Base-by-base conservation (phyloP, 2,113 vertebrate species). In the Microcebus ravelobensis region DNA sequence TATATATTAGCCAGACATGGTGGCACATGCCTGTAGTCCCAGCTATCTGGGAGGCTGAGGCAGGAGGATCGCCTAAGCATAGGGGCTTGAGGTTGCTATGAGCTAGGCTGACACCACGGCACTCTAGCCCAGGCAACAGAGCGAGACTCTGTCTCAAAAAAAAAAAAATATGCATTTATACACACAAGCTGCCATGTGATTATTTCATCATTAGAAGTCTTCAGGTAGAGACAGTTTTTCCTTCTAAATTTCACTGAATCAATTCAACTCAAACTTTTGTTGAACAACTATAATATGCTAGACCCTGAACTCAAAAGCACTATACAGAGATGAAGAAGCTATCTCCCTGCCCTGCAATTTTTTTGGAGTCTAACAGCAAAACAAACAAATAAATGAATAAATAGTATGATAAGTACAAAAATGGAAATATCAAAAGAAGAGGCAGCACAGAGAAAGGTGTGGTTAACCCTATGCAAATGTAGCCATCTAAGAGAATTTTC, bases 371-470 rank as follows among this genome's bases (percentile, higher is more conserved):
- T 59, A 67, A 73, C 27, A 89, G n/a, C 57, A 15, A 94, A 87
- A 73, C 12, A 84, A 87, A 73, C 12, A 84, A 18, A 25, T 57
- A 88, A 89, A 90, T 65, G 79, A 94, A 87, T 39, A 94, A 87
- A 95, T 12, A 68, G 23, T 80, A 14, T 50, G 18, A 18, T 42
- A 94, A 85, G 6, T 81, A 8, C 86, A 85, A 74, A 65, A 77
- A 52, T 27, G 34, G 65, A 90, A 57, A 25, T 34, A 52, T 34
- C 42, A 82, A 76, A 67, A 34, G 29, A 93, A 93, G 23, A 82
- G 67, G 52, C 21, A 68, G 39, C 4, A 39, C 15, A 89, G 14
- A 36, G 34, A 67, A 67, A 76, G n/a, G 21, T 52, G 5, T 52
- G 79, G 36, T 91, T 57, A 88, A 57, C 36, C n/a, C 25, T 67